Evolutionary conservation across 1,140 invertebrate genomes (phyloP), one percentile per base, ranked within the genome.

Genomic region (Panagrolaimus sp.): DNA sequence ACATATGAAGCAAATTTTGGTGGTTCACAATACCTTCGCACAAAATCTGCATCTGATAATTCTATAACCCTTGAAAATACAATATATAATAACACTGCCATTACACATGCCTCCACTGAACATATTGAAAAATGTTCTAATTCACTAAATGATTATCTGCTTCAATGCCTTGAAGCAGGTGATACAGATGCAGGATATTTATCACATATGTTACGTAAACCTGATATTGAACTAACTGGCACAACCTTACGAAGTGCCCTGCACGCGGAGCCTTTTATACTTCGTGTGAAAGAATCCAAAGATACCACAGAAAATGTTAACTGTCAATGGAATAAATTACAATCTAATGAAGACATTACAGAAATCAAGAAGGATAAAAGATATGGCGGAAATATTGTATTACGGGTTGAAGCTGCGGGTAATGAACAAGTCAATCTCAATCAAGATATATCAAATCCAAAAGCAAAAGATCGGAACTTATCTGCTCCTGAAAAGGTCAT

Each of bases 341-440:
- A 20, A 20, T 25, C 20, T 57, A 57, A 57, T 57, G 51, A 57
- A 20, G 51, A 57, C n/a, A 27, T 57, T 57, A 27, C 51, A 57
- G 48, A 27, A 25, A 67, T 38, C 4, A 27, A 16, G 1, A 42
- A 66, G 14, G 67, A 69, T 46, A 53, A 66, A 13, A 23, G 67
- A 14, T 69, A 69, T 23, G 67, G 67, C 27, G 67, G 67, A 13
- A 25, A 51, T n/a, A 47, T 20, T 57, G 14, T 57, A 11, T 57
- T 57, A 27, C 51, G 51, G 20, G 51, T 57, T 14, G 51, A 20
- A 8, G 51, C 51, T 0, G 51, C 51, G 51, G 27, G 51, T 57
- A 27, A 57, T 20, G 51, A 57, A 27, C 20, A 57, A 25, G 51
- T 57, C 1, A 27, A 25, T 23, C 20, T 57, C 20, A 20, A 57